Percentiles rank a stretch among this genome's conserved stretches.
Conservation (phyloP, 2,113 vertebrate species). For the Myodes glareolus region DNA sequence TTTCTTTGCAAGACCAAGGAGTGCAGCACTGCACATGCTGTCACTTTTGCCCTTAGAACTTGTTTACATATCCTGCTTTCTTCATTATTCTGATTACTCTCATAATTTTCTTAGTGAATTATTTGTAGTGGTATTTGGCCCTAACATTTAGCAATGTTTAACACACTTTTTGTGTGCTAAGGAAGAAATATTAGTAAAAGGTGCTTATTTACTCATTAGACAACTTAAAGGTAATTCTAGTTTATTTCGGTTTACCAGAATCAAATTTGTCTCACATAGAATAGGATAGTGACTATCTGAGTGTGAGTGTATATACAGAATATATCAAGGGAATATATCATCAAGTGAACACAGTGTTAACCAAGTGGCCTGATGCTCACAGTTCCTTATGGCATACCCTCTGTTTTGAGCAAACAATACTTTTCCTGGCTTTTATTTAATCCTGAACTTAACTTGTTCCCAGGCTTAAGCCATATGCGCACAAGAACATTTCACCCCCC, state of each 20-base stretch:
- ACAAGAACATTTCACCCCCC: background rate
- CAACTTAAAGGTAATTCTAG: background rate
- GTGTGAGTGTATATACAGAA: background rate
- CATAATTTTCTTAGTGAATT: constrained; percentile 24
- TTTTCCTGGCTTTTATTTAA: background rate
- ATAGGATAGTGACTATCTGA: background rate
- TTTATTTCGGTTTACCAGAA: background rate
- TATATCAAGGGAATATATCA: too few relatives aligned
- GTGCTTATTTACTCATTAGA: background rate
- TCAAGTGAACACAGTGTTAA: background rate
- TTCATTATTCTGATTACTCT: background rate
- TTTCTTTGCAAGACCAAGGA: background rate
- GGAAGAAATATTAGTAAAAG: constrained; percentile 19
- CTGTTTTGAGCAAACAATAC: constrained; percentile 32
- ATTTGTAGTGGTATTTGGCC: background rate
- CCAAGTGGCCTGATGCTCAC: background rate
- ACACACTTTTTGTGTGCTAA: background rate
- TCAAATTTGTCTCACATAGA: background rate
- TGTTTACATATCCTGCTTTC: background rate
- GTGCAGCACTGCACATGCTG: background rate
- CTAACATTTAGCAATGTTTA: background rate
- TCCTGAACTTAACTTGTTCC: background rate
- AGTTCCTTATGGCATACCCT: background rate
- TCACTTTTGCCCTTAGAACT: background rate
- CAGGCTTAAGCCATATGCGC: background rate